Evolutionary conservation across 2,888 invertebrate genomes (phyloP).

Genomic region (Quadroppia sp.): DNA sequence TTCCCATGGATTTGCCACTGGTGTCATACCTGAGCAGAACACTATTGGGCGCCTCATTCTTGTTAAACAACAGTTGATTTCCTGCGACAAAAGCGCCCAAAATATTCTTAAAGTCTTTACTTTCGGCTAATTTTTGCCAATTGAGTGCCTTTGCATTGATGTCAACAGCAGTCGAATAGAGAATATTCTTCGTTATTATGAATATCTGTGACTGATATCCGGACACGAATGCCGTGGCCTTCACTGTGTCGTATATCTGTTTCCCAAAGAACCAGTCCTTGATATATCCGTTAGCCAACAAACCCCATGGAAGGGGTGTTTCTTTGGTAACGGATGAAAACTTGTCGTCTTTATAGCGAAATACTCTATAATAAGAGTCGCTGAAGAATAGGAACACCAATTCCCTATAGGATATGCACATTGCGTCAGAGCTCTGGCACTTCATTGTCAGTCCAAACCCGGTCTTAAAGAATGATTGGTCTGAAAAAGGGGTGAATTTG

Average conservation of each 20-base stretch:
- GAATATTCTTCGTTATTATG: neutral
- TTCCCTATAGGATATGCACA: neutral
- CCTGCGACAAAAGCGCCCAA: constrained; percentile 1
- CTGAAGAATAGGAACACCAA: constrained; percentile 9
- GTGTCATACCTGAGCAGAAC: neutral
- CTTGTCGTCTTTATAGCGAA: neutral
- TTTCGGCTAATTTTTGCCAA: neutral
- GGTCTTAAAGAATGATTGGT: neutral
- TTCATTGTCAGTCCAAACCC: constrained; percentile 10
- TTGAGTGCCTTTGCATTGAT: neutral
- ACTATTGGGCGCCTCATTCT: neutral
- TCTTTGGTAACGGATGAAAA: neutral
- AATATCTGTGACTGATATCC: neutral
- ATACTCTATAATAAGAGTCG: neutral
- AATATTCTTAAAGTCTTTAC: neutral
- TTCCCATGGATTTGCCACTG: neutral
- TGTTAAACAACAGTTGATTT: neutral
- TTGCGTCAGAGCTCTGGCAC: neutral
- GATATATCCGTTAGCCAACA: neutral
- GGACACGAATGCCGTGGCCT: neutral
- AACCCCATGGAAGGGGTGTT: neutral
- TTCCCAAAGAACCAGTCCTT: neutral
- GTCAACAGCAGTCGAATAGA: neutral
- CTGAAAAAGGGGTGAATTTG: neutral
- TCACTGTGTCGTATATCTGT: neutral